phyloP scores from a whole-genome alignment of 2,888 invertebrate genomes.

The Sicus ferrugineus region DNA sequence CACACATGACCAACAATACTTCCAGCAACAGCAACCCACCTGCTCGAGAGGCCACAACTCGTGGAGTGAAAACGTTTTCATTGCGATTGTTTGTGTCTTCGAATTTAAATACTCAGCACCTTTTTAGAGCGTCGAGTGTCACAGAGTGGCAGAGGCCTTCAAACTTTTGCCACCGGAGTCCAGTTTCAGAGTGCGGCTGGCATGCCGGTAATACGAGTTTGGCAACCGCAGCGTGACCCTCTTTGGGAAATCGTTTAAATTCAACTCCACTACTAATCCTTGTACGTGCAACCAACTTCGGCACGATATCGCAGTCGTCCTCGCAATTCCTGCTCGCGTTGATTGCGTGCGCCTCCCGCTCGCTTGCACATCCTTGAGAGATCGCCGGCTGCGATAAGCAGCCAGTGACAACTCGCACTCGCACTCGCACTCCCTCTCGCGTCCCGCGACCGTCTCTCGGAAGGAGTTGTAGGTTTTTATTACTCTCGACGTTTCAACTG shows the following conservation, averaged over 20 bases:
- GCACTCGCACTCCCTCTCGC: neutral
- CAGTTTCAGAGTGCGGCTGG: neutral
- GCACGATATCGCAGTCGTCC: conserved; percentile 13
- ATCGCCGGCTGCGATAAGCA: conserved; percentile 20
- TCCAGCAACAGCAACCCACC: conserved; percentile 12
- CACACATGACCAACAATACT: neutral
- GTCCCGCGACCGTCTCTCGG: neutral
- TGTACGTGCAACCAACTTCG: conserved; percentile 15
- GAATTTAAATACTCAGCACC: conserved; percentile 6
- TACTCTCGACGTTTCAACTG: neutral
- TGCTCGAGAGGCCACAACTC: conserved; percentile 7
- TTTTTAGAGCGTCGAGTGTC: neutral
- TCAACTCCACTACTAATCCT: neutral
- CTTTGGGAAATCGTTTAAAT: neutral
- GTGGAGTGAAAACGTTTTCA: conserved; percentile 14
- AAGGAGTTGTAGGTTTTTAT: neutral
- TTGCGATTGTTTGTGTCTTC: neutral
- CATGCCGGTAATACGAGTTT: neutral
- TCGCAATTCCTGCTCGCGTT: conserved; percentile 1
- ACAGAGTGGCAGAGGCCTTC: conserved; percentile 1
- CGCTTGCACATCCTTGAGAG: conserved; percentile 6
- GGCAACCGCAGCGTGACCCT: neutral
- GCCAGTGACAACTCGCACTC: neutral
- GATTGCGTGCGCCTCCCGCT: conserved; percentile 3
- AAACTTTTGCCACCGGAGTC: neutral